Percentiles rank a stretch among this genome's conserved stretches.
These are phyloP conservation scores for Eledona agricola DNA, from an alignment of 2,888 invertebrate species.

Conservation along the genomic window DNA sequence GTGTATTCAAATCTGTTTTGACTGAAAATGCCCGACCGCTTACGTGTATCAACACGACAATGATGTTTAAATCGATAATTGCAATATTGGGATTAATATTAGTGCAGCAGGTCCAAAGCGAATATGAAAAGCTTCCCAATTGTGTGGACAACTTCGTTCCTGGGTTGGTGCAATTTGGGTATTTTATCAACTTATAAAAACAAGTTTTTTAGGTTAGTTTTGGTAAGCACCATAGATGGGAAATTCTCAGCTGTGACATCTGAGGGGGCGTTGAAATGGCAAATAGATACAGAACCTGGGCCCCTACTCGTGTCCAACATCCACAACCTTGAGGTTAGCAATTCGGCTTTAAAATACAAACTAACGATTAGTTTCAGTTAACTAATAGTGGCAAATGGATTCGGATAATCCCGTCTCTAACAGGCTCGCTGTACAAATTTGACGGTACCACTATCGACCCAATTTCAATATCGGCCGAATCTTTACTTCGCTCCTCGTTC, in stretches of 20 bases:
- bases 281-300: slow-evolving; percentile 76
- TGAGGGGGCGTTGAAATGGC: slow-evolving; percentile 78
- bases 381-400: slow-evolving; percentile 87
- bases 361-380: slow-evolving; percentile 65
- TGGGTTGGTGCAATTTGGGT: slow-evolving; percentile 3
- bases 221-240: slow-evolving; percentile 93
- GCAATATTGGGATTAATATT: background rate
- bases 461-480: slow-evolving; percentile 86
- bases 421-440: slow-evolving; percentile 90
- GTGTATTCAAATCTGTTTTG: no score
- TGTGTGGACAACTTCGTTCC: slow-evolving; percentile 12
- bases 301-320: slow-evolving; percentile 89
- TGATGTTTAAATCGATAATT: background rate
- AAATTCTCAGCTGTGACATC: slow-evolving; percentile 83
- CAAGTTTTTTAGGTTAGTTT: slow-evolving; percentile 75
- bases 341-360: slow-evolving; percentile 2
- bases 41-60: no score
- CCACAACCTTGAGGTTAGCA: slow-evolving; percentile 80
- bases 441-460: slow-evolving; percentile 89
- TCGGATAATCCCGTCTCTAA: slow-evolving; percentile 90
- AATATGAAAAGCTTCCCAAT: slow-evolving; percentile 14
- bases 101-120: slow-evolving; percentile 5
- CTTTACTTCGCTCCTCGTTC: slow-evolving; percentile 86
- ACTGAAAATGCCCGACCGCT: no score
- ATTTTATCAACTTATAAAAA: background rate